Base-by-base conservation (phyloP, 2,797 vertebrate genomes). In the Argentina silus region DNA sequence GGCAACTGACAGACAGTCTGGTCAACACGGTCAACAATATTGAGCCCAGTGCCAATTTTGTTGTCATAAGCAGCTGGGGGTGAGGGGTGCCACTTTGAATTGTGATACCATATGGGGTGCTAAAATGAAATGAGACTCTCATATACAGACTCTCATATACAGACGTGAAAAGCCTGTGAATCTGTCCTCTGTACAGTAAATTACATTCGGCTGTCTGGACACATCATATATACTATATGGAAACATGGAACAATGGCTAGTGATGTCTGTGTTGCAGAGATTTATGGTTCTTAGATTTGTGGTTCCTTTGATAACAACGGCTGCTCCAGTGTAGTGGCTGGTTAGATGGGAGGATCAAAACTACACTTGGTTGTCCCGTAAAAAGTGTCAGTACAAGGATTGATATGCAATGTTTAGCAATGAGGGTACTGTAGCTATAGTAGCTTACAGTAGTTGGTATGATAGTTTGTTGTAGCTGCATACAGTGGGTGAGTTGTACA, bases 11-110 rank as follows among this genome's bases (percentile, higher is more conserved):
- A 82, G 75, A 84, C 79, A 89, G 80, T 81, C 81, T 91, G 87
- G 88, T 91, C 85, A 81, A 88, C 89, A 80, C 53, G 82, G 72
- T 69, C 85, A 80, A 75, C 73, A 83, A 81, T 88, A 79, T 89
- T 88, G 85, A 0, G 0, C 75, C 17, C 82, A 80, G 77, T 93
- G 93, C 95, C 94, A 94, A 90, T 92, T 93, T 94, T 93, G 89
- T 93, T 95, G 94, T 94, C 90, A 90, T 81, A 90, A 89, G 93
- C 95, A 96, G 94, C 94, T 95, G 95, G 92, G 90, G 76, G 27
- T 36, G 27, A 36, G 59, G 89, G 86, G 86, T 89, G 90, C 89
- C 92, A 92, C 80, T 92, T 92, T 90, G 90, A 90, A 92, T 92
- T 93, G 91, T 84, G 70, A 94, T 96, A 7, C n/a, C 51, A 53